Evolutionary conservation across 2,113 vertebrate species (phyloP).

Genomic region (Syrmaticus mikado): DNA sequence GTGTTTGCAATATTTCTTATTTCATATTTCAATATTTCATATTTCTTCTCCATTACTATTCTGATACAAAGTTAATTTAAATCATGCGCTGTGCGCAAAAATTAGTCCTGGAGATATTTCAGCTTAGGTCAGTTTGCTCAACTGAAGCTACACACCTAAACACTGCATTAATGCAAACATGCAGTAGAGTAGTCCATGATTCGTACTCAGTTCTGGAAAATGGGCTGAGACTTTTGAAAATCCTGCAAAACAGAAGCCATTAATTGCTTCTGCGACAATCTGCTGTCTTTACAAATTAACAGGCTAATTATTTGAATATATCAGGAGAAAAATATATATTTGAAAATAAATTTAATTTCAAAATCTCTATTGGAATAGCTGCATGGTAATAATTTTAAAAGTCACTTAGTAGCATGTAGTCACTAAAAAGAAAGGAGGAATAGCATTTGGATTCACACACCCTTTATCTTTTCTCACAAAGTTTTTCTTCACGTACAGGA

Average conservation of each 20-base stretch:
- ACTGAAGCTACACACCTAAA: not conserved
- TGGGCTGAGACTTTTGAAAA: not conserved
- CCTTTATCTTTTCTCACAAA: constrained; percentile 23
- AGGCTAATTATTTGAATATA: not conserved
- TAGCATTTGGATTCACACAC: not conserved
- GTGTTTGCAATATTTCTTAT: not conserved
- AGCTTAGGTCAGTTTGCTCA: not conserved
- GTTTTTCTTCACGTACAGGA: constrained; percentile 38
- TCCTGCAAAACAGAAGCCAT: not conserved
- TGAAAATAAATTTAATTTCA: not conserved
- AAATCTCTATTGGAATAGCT: not conserved
- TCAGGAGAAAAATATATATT: not conserved
- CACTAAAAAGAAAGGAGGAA: not conserved
- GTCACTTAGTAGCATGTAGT: not conserved
- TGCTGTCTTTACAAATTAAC: not conserved
- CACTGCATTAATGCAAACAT: not conserved
- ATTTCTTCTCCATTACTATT: not conserved
- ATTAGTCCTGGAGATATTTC: not conserved
- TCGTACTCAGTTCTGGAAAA: not conserved
- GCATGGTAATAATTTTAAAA: not conserved
- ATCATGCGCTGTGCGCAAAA: not conserved
- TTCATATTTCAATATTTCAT: too few relatives aligned
- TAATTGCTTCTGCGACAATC: not conserved
- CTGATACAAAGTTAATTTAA: not conserved
- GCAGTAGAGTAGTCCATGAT: not conserved